Conservation (phyloP, 2,113 vertebrate genomes). For the Gymnorhina tibicen region DNA sequence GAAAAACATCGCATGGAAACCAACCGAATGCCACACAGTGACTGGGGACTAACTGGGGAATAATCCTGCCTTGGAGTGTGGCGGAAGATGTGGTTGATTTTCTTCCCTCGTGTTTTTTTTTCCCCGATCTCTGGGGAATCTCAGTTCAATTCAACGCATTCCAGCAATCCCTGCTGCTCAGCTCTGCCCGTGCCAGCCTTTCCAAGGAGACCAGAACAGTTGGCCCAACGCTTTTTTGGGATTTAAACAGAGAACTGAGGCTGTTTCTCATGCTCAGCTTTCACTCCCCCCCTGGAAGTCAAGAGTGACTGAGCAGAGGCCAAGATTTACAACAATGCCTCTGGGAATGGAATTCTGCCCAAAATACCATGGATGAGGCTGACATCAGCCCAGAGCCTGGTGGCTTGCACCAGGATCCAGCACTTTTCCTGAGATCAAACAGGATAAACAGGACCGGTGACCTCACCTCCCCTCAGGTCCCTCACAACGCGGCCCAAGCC, state of each 20-base stretch:
- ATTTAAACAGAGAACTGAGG: not conserved
- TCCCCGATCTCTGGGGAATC: not conserved
- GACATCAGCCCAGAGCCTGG: not conserved
- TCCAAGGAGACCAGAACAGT: not conserved
- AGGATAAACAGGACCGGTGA: not conserved
- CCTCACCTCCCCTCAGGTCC: not conserved
- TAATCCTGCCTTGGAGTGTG: not conserved
- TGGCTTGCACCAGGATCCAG: not conserved
- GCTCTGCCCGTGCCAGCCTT: not conserved
- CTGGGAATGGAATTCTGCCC: not conserved
- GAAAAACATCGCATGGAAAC: not conserved
- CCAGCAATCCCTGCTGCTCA: not conserved
- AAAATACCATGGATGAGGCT: not conserved
- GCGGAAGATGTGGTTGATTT: not conserved
- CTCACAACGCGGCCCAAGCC: fast-evolving
- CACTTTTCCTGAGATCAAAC: not conserved
- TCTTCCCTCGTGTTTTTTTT: not conserved
- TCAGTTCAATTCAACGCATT: not conserved
- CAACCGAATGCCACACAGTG: fast-evolving
- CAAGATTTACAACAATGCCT: not conserved
- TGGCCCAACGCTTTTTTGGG: not conserved
- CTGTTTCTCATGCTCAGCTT: not conserved
- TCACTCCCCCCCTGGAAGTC: not conserved
- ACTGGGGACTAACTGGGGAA: not conserved
- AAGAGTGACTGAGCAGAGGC: not conserved